Conservation (phyloP, 2,888 invertebrate species). For the Drosophila testacea region DNA sequence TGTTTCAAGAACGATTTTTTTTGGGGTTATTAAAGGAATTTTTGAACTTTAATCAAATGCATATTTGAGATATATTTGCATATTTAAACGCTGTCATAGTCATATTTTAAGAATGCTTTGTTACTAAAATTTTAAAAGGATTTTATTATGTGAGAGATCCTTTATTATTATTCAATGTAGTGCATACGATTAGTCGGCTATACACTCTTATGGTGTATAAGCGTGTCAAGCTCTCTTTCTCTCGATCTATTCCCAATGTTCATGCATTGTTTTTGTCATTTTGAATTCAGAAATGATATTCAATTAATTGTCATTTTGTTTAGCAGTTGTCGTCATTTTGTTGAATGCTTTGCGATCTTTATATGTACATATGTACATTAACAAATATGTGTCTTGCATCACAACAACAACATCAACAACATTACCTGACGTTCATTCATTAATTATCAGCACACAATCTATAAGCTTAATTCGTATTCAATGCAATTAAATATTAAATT, state of each 20-base stretch:
- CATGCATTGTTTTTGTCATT: constrained; percentile 17
- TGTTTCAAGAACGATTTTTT: too few relatives aligned
- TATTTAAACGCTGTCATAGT: too few relatives aligned
- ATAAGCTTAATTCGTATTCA: constrained; percentile 65
- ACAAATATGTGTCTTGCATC: constrained; percentile 39
- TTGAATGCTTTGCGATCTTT: constrained; percentile 45
- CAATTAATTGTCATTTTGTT: constrained; percentile 74
- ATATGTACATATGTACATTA: constrained; percentile 8
- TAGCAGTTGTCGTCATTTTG: constrained; percentile 54
- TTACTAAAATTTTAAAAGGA: too few relatives aligned
- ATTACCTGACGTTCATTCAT: constrained; percentile 59
- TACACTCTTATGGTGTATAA: constrained; percentile 2
- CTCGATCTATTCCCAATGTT: neutral
- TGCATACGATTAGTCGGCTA: neutral
- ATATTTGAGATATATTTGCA: too few relatives aligned
- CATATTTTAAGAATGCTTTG: too few relatives aligned
- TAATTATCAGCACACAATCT: constrained; percentile 66
- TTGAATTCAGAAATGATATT: constrained; percentile 59
- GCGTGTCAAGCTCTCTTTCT: neutral
- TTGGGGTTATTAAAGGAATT: too few relatives aligned
- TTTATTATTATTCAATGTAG: neutral
- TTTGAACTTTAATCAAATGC: too few relatives aligned
- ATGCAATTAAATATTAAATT: constrained; percentile 65
- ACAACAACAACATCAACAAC: constrained; percentile 17
- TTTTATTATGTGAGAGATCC: too few relatives aligned